Evolutionary conservation across 1,140 invertebrate species (phyloP), one percentile per base, ranked within the genome.

Genomic region (Lasioglossum albipes): DNA sequence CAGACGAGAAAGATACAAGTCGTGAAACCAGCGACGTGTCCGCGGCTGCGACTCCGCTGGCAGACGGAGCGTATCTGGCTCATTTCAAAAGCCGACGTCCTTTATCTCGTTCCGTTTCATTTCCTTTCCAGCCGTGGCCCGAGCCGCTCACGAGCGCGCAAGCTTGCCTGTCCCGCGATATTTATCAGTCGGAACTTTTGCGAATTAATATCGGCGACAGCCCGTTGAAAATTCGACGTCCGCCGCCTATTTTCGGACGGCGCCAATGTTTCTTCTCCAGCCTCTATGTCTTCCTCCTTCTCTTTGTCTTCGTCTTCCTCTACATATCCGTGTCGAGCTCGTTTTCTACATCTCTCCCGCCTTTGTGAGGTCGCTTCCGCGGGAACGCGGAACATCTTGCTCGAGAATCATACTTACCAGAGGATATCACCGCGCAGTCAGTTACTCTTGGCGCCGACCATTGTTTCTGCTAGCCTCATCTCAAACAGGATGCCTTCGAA

Each of bases 61-160:
- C 62, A 20, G 64, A 52, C 72, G 73, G n/a, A 49, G 52, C 66
- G 75, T 62, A 70, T 77, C 75, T 77, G 75, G 75, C 75, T 77
- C 66, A 54, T 70, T 62, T 77, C 75, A 77, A 77, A 70, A 31
- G 66, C 18, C 31, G n/a, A 7, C 16, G 41, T 70, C 75, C 75
- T 77, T 77, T 77, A 79, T 83, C 77, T 36, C 78, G 67, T 81
- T 83, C 81, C 79, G 81, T 79, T 66, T 71, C 77, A 73, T 79
- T 79, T 73, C 70, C 70, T 42, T 59, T 45, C 45, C 49, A 52
- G 27, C 52, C 31, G 31, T 27, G 16, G 12, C 36, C 52, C 16
- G 52, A 16, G 41, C 27, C 27, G 27, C 27, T 27, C 1, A 41
- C 45, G 62, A 22, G 57, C 27, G 9, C 31, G 16, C 10, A n/a